phyloP scores from a whole-genome alignment of 2,888 invertebrate species.

The Neocrepidodera transversa region DNA sequence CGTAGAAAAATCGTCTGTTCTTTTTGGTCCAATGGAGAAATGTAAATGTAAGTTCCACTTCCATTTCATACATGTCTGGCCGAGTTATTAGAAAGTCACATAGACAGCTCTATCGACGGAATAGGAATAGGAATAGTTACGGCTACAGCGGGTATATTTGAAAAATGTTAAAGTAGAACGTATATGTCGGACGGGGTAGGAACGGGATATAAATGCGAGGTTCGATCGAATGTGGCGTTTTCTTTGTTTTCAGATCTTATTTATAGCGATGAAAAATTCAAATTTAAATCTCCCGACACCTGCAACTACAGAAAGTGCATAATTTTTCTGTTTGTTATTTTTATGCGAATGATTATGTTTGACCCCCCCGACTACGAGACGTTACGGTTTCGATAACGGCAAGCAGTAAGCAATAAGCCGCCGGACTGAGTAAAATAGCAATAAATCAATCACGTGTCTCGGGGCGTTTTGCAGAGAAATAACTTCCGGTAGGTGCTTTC shows the following conservation, averaged over 20 bases:
- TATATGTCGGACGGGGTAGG: background rate
- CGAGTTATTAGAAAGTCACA: conserved; percentile 21
- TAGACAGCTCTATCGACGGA: conserved; percentile 14
- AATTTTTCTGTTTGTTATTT: no score
- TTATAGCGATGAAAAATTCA: no score
- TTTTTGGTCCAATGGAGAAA: conserved; percentile 18
- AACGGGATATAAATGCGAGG: background rate
- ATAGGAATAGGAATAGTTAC: no score
- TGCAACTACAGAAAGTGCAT: no score
- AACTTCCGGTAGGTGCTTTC: conserved; percentile 16
- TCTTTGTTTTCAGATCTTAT: no score
- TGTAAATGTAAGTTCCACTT: conserved; percentile 19
- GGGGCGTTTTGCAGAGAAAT: conserved; percentile 16
- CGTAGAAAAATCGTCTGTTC: conserved; percentile 27
- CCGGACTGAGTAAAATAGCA: conserved; percentile 36
- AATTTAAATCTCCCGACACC: no score
- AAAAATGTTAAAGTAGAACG: conserved; percentile 5
- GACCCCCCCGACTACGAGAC: no score
- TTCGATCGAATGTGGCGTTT: background rate
- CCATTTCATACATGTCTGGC: conserved; percentile 25
- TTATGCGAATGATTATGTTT: no score
- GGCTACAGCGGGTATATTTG: background rate
- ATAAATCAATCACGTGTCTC: conserved; percentile 48
- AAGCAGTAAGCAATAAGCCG: background rate
- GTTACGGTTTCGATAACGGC: background rate